Evolutionary conservation across 1,140 invertebrate genomes (phyloP).

Genomic region (Brachionus rubens): DNA sequence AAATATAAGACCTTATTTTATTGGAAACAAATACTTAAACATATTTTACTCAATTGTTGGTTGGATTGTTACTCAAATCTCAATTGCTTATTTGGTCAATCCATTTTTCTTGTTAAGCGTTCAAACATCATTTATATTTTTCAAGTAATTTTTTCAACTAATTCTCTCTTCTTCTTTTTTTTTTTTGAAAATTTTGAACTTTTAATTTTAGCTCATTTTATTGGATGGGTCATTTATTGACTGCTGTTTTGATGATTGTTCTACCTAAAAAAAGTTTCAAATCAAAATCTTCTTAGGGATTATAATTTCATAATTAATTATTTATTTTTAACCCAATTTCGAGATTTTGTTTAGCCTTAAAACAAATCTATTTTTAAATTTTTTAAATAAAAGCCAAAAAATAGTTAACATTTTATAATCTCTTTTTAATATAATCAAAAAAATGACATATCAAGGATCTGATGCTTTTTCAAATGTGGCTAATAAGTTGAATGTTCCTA

Average conservation of each 20-base stretch:
- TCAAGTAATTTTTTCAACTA: conserved; percentile 6
- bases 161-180: neutral
- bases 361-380: conserved; percentile 2
- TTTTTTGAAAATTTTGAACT: neutral
- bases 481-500: neutral
- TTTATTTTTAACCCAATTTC: conserved; percentile 29
- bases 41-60: conserved; percentile 74
- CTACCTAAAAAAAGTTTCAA: conserved; percentile 29
- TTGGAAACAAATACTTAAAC: conserved; percentile 65
- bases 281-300: conserved; percentile 27
- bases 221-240: conserved; percentile 37
- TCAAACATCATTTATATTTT: conserved; percentile 7
- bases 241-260: neutral
- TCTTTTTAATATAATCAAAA: neutral
- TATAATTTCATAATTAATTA: neutral
- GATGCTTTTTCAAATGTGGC: neutral
- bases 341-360: neutral
- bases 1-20: conserved; percentile 73
- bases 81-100: conserved; percentile 78
- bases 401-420: neutral
- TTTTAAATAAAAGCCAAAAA: neutral
- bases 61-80: conserved; percentile 71
- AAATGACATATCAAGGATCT: conserved; percentile 3
- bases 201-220: conserved; percentile 45
- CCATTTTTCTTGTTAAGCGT: conserved; percentile 81